A percentile compares a stretch with the other conserved stretches of the same genome.
phyloP scores from a whole-genome alignment of 1,140 invertebrate genomes.

The Bemisia tabaci region DNA sequence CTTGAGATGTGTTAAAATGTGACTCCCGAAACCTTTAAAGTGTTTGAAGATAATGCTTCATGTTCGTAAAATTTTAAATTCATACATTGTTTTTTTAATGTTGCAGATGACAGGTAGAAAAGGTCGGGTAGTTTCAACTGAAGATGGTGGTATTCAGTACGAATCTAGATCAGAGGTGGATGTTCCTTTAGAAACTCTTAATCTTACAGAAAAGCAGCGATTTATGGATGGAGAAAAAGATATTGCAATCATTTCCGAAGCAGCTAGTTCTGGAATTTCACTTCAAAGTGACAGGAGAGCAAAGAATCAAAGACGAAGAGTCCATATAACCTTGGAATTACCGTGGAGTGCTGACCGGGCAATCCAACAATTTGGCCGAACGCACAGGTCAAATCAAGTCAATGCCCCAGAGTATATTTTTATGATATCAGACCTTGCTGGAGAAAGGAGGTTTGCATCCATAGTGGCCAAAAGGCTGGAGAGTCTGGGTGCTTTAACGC shows the following conservation, averaged over 20 bases:
- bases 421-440: slow-evolving; percentile 94
- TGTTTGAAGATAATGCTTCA: too few species aligned
- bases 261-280: slow-evolving; percentile 95
- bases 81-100: too few species aligned
- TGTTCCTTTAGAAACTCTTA: slow-evolving; percentile 92
- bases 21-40: too few species aligned
- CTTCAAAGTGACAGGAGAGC: slow-evolving; percentile 88
- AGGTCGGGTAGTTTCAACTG: slow-evolving; percentile 85
- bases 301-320: slow-evolving; percentile 78
- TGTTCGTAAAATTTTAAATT: too few species aligned
- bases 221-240: slow-evolving; percentile 99
- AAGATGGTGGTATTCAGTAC: slow-evolving; percentile 79
- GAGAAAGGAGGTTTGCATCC: slow-evolving; percentile 89
- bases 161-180: slow-evolving; percentile 89
- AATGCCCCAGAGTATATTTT: slow-evolving; percentile 98
- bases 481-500: slow-evolving; percentile 86
- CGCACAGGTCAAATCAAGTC: slow-evolving; percentile 78
- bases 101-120: slow-evolving; percentile 88
- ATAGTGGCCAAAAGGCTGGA: slow-evolving; percentile 94
- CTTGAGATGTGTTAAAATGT: too few species aligned
- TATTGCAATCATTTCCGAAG: slow-evolving; percentile 98
- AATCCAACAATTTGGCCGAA: slow-evolving; percentile 96
- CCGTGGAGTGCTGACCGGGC: slow-evolving; percentile 99
- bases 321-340: slow-evolving; percentile 97
- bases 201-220: slow-evolving; percentile 58